Base-by-base conservation (phyloP, 2,888 invertebrate genomes). In the Acleris laterana region DNA sequence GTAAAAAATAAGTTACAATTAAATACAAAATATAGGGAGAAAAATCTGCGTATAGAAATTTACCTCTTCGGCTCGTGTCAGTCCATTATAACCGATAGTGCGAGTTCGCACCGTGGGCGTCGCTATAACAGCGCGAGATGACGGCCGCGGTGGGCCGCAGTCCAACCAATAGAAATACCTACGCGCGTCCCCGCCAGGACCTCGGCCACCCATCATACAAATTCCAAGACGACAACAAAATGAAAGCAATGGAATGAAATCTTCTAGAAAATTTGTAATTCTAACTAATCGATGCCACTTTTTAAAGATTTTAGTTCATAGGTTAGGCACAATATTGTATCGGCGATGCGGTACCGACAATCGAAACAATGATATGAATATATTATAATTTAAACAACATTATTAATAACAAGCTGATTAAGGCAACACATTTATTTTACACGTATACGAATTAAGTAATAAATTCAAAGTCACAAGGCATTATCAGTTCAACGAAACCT, bases 31-130 rank as follows among this genome's bases (percentile, higher is more conserved):
- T 64, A 68, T 32, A 55, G 56, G 63, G 68, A 69, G 70, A 69
- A 70, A 73, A 72, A 76, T 80, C 80, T 78, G 80, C 69, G 83
- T 83, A 81, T 84, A 87, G 83, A 88, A 83, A 87, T 84, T 82
- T 83, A 84, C 81, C 79, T 79, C 79, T 80, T 76, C 77, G 76
- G 76, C 72, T 73, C 70, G 63, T 62, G 66, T 74, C 72, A 69
- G 42, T 56, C 46, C 58, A 51, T 48, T 25, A 44, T 22, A 28
- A 28, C 20, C 20, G 38, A 22, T 22, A 11, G 44, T 0, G 25
- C 16, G 58, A 5, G 58, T 19, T 42, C 44, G 22, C n/a, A n/a
- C n/a, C n/a, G n/a, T n/a, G n/a, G n/a, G n/a, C n/a, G n/a, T n/a
- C n/a, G n/a, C n/a, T n/a, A n/a, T n/a, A n/a, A n/a, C n/a, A n/a